These are phyloP conservation scores for Nothobranchius furzeri DNA, from an alignment of 2,113 vertebrate genomes.

Conservation along the genomic window DNA sequence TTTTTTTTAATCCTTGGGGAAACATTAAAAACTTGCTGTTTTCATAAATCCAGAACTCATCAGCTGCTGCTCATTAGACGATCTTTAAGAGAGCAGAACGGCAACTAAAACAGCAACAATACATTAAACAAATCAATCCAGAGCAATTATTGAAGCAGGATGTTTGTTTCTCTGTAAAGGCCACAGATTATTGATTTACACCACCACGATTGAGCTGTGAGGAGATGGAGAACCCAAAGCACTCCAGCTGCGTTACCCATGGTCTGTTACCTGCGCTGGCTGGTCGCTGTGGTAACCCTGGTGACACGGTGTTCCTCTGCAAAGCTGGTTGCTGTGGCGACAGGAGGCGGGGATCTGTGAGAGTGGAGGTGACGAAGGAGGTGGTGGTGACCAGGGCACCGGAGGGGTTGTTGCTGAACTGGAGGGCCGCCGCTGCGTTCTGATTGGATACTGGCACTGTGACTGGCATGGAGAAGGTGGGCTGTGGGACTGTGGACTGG, in stretches of 20 bases:
- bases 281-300: conserved; percentile 91
- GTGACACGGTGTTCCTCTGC: conserved; percentile 93
- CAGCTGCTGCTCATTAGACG: not conserved
- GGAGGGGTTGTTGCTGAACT: conserved; percentile 90
- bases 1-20: not conserved
- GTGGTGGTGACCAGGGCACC: conserved; percentile 88
- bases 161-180: conserved; percentile 6
- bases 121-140: not conserved
- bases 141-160: not conserved
- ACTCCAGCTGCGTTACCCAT: conserved; percentile 5
- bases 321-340: conserved; percentile 89
- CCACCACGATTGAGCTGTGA: not conserved
- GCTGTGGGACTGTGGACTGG: conserved; percentile 91
- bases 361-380: conserved; percentile 89
- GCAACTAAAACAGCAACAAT: not conserved
- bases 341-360: conserved; percentile 92
- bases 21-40: too few species aligned
- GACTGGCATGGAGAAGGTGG: conserved; percentile 96
- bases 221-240: conserved; percentile 6
- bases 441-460: conserved; percentile 95
- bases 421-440: conserved; percentile 80
- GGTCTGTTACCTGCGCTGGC: conserved; percentile 88
- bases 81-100: not conserved
- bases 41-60: not conserved
- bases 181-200: conserved; percentile 4